Evolutionary conservation across 1,140 invertebrate genomes (phyloP), one percentile per base, ranked within the genome.

Genomic region (Ericerus pela): DNA sequence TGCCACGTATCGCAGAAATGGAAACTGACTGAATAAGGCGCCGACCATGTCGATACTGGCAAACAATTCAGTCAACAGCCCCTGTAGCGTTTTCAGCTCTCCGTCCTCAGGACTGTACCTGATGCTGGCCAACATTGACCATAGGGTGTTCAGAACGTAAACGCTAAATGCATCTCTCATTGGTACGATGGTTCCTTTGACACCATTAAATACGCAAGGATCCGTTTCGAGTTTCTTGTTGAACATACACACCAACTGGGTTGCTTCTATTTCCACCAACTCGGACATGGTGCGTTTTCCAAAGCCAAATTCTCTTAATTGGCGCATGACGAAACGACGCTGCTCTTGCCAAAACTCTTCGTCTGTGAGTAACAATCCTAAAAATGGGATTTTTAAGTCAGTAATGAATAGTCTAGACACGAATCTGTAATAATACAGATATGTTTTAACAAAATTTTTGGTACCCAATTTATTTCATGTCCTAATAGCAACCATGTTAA

Each of bases 311-410:
- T 87, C 84, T 53, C 81, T 77, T 6, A 89, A 69, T 61, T 88
- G 85, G 6, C 82, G 75, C 5, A 88, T 57, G 0, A 88, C 75
- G 62, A 91, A 92, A 51, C 79, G 73, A 55, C 86, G 76, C 67
- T 92, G 88, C 62, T 90, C 85, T 54, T 79, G 75, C 88, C 88
- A 93, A 36, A 84, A 70, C n/a, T 78, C 73, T 16, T 78, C 82
- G 62, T 89, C 85, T 0, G 80, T 83, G 0, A 87, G 63, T 0
- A 87, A 62, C 3, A 88, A 71, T 38, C 78, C 76, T 75, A 51
- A 12, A 58, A 37, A 55, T n/a, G n/a, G n/a, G n/a, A n/a, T n/a
- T n/a, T n/a, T n/a, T n/a, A n/a, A n/a, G n/a, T n/a, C n/a, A n/a
- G n/a, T n/a, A n/a, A n/a, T n/a, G n/a, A n/a, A n/a, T n/a, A n/a